Evolutionary conservation across 2,113 vertebrate species (phyloP).

Genomic region (Oreocharis arfaki): DNA sequence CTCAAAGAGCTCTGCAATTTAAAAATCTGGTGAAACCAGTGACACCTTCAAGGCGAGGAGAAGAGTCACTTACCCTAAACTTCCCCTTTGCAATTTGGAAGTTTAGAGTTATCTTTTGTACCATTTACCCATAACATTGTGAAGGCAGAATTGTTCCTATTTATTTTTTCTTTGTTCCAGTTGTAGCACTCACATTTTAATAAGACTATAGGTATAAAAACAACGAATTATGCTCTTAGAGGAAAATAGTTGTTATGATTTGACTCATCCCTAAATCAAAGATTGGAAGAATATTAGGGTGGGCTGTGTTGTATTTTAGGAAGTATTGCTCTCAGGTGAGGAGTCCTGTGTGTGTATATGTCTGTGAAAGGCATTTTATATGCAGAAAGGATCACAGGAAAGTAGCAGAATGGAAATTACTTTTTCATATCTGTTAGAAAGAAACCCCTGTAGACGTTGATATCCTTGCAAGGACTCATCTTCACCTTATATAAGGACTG

Average conservation of each 20-base stretch:
- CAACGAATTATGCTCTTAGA: background rate
- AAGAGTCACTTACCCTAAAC: background rate
- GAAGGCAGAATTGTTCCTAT: background rate
- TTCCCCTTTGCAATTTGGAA: background rate
- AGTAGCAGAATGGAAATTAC: constrained; percentile 53
- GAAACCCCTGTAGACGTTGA: constrained; percentile 25
- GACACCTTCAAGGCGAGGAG: background rate
- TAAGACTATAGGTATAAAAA: background rate
- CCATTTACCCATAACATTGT: background rate
- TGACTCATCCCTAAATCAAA: background rate
- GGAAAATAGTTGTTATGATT: background rate
- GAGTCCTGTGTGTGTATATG: background rate
- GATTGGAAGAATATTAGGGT: background rate
- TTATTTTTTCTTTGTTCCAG: background rate
- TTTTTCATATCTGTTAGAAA: constrained; percentile 51
- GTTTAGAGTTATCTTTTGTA: background rate
- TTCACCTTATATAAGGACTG: constrained; percentile 42
- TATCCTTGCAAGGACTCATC: constrained; percentile 26
- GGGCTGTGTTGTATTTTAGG: background rate
- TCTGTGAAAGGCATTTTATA: constrained; percentile 26
- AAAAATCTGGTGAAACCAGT: background rate
- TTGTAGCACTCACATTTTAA: background rate
- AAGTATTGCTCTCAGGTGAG: background rate
- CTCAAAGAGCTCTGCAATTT: background rate
- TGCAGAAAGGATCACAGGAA: constrained; percentile 22